Evolutionary conservation across 2,888 invertebrate genomes (phyloP), one percentile per base, ranked within the genome.

Genomic region (Cetonia aurata): DNA sequence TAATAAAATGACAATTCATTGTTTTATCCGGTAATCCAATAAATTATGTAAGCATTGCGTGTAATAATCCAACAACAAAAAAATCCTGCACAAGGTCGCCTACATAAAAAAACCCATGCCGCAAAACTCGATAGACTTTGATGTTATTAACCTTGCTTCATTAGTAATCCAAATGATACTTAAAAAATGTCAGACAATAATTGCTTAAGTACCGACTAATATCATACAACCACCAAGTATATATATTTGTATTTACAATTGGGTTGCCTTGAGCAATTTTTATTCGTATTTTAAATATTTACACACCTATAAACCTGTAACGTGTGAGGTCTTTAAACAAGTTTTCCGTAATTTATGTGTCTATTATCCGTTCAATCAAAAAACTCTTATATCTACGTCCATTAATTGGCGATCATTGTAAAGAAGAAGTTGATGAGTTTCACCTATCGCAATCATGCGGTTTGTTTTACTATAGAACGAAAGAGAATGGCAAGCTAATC

Each of bases 141-240:
- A 67, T 67, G 55, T 53, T 67, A 67, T 67, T 67, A 55, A 67
- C 56, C 67, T 67, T 53, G 56, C 37, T 44, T 53, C 25, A 31
- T 15, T 67, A 13, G 19, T 17, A n/a, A 55, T 55, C 13, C 17
- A n/a, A 42, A 25, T 42, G 1, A 31, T 67, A 44, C 50, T 55
- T 67, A 46, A 17, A 31, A 55, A 37, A 41, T 67, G 46, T 44
- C 67, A 33, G 31, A 17, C 25, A 13, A 12, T 62, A 55, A 53
- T 67, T 56, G 37, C 19, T 67, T n/a, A 55, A n/a, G 67, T 41
- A 37, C 44, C 44, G 44, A 25, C 44, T 19, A 6, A 12, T 41
- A 57, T 46, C 46, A 44, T n/a, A n/a, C n/a, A 37, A 37, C 8
- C 37, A 3, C 37, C 2, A 37, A 37, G 37, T 46, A 60, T n/a